Conservation (phyloP, 2,113 vertebrate species). For the Cinclus cinclus region DNA sequence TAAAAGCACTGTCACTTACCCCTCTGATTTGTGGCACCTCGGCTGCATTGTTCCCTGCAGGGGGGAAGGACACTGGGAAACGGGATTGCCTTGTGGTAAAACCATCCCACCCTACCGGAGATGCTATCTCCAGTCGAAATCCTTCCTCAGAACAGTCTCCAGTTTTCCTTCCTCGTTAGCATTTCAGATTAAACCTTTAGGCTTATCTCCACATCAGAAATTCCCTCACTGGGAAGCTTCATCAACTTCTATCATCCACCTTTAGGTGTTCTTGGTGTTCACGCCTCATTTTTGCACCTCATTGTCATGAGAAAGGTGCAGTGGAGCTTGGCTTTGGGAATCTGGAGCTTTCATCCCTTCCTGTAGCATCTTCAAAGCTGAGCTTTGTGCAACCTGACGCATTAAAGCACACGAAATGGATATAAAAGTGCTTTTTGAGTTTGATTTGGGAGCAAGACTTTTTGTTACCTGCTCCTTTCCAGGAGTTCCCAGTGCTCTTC, state of each 20-base stretch:
- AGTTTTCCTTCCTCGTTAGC: slow-evolving; percentile 19
- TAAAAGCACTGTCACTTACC: slow-evolving; percentile 52
- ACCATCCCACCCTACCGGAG: not conserved
- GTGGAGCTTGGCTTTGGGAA: not conserved
- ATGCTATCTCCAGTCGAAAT: not conserved
- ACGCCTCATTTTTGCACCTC: not conserved
- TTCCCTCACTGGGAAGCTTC: slow-evolving; percentile 13
- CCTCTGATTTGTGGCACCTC: slow-evolving; percentile 37
- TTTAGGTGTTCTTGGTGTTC: not conserved
- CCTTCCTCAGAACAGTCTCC: not conserved
- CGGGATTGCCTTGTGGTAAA: not conserved
- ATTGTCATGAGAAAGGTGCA: not conserved
- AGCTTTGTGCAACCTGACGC: not conserved
- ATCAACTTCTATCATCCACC: not conserved
- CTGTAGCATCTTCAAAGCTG: not conserved
- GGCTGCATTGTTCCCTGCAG: not conserved
- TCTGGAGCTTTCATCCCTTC: not conserved
- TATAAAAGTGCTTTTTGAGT: not conserved
- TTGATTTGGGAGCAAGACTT: not conserved
- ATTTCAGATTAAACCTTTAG: slow-evolving; percentile 45
- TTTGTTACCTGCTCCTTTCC: not conserved
- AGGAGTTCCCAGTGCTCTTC: not conserved
- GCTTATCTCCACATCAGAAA: slow-evolving; percentile 35
- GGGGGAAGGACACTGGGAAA: not conserved
- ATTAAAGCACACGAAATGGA: not conserved